Base-by-base conservation (phyloP, 2,888 invertebrate species). In the Apamea sordens region DNA sequence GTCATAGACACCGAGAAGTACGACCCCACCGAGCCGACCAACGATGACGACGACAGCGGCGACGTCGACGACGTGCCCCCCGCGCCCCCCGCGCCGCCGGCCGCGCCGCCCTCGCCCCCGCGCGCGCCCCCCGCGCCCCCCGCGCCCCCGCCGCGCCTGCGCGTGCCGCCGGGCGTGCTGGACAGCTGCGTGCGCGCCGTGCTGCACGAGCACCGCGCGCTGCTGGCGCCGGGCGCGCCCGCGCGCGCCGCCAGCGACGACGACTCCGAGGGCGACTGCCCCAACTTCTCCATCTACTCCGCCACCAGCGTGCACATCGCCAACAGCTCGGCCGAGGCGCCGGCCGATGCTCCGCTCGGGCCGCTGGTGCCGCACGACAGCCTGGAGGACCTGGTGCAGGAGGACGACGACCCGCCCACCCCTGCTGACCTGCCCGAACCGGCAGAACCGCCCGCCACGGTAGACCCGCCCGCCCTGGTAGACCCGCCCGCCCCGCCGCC, bases 281-380 rank as follows among this genome's bases (percentile, higher is more conserved):
- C 98, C 8, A 98, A 98, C 94, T 98, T 98, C 93, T 98, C 98
- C 21, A 98, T 98, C 86, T 98, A 98, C 94, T 98, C 98, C 0
- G 98, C 98, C 15, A 98, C 98, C 89, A 98, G 98, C 82, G 98
- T 98, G 91, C 98, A 98, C 87, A 97, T 98, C 73, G 98, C 98
- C 1, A 97, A 97, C 87, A 97, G 96, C 82, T 24, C 87, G 47
- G 89, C 88, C 50, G 89, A 90, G 32, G 73, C 82, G 24, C 86
- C 89, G 13, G 64, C 80, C 69, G 81, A 79, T 70, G 87, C 79
- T 81, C 73, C 82, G 83, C 82, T 88, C 36, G 84, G 89, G 11
- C 74, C 79, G 69, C 84, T 21, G 7, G 28, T 59, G 11, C 53
- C 67, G 71, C 84, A 71, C 21, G 86, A 86, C 69, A n/a, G 61